Evolutionary conservation across 2,797 vertebrate genomes (phyloP).

Genomic region (Tenualosa ilisha): DNA sequence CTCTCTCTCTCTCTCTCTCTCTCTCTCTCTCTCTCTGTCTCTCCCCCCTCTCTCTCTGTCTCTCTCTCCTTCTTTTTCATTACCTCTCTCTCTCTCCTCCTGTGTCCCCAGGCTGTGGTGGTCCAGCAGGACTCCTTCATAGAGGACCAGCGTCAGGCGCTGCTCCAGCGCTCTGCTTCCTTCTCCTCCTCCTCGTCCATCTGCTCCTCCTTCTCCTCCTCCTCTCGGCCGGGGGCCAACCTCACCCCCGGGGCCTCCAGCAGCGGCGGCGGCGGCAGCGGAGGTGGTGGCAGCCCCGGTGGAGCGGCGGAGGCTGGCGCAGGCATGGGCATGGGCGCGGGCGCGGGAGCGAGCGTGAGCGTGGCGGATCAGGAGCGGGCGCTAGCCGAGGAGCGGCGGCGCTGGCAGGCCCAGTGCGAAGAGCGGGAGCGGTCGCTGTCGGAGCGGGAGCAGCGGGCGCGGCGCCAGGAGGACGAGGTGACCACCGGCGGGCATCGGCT

Average conservation of each 20-base stretch:
- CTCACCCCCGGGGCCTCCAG: too few species aligned
- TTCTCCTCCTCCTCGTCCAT: conserved; percentile 70
- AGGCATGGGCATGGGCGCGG: conserved; percentile 64
- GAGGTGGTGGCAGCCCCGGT: neutral
- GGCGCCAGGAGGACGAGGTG: conserved; percentile 71
- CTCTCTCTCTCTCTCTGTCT: neutral
- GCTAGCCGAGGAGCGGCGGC: conserved; percentile 79
- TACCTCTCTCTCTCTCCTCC: neutral
- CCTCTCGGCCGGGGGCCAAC: conserved; percentile 52
- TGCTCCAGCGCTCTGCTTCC: conserved; percentile 69
- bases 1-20: neutral
- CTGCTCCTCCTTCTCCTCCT: conserved; percentile 60
- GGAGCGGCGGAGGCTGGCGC: conserved; percentile 58
- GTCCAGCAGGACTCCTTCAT: conserved; percentile 89
- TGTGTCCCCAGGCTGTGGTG: conserved; percentile 77
- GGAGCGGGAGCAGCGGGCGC: conserved; percentile 71
- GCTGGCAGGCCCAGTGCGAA: conserved; percentile 80
- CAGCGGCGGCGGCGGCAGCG: neutral
- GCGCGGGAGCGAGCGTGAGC: neutral
- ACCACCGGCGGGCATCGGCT: conserved; percentile 64
- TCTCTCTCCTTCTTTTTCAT: neutral
- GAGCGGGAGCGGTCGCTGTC: conserved; percentile 72
- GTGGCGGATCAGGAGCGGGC: conserved; percentile 78
- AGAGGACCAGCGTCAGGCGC: conserved; percentile 84
- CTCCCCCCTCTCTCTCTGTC: neutral